A percentile compares a stretch with the other conserved stretches of the same genome.
Conservation (phyloP, 2,113 vertebrate genomes). For the Tetrao urogallus region DNA sequence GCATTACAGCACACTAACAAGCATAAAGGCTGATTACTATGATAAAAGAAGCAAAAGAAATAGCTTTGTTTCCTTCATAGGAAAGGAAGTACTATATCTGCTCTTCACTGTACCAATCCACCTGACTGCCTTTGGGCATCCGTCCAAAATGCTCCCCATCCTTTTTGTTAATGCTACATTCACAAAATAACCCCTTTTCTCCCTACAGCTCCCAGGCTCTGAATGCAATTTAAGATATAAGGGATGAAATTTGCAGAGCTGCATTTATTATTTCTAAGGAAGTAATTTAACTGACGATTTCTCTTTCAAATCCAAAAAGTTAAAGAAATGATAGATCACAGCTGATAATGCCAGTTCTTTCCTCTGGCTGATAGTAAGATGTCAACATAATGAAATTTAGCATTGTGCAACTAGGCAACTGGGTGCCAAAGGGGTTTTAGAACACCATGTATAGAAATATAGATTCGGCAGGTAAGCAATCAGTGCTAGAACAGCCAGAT, state of each 20-base stretch:
- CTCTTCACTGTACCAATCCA: background rate
- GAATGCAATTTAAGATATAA: slow-evolving; percentile 27
- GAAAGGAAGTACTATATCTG: slow-evolving; percentile 46
- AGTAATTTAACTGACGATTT: slow-evolving; percentile 54
- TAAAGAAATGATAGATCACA: background rate
- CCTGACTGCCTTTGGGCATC: slow-evolving; percentile 57
- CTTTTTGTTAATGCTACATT: slow-evolving; percentile 30
- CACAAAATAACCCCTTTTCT: background rate
- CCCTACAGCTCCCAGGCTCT: background rate
- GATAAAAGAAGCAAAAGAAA: slow-evolving; percentile 11
- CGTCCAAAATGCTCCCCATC: slow-evolving; percentile 1
- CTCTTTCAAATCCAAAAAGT: slow-evolving; percentile 42
- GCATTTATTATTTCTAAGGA: slow-evolving; percentile 36
- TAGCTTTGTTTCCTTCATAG: slow-evolving; percentile 28
- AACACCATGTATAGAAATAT: background rate
- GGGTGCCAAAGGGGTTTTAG: background rate
- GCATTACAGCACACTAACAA: slow-evolving; percentile 18
- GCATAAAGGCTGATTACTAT: slow-evolving; percentile 38
- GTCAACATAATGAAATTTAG: slow-evolving; percentile 10
- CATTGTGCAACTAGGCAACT: background rate
- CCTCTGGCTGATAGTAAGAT: background rate
- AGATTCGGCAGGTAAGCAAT: background rate
- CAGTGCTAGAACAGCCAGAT: background rate
- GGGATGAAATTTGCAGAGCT: slow-evolving; percentile 29
- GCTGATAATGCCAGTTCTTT: slow-evolving; percentile 25